These are phyloP conservation scores for Stegodyphus mimosarum DNA, from an alignment of 1,140 invertebrate genomes.

Conservation along the genomic window DNA sequence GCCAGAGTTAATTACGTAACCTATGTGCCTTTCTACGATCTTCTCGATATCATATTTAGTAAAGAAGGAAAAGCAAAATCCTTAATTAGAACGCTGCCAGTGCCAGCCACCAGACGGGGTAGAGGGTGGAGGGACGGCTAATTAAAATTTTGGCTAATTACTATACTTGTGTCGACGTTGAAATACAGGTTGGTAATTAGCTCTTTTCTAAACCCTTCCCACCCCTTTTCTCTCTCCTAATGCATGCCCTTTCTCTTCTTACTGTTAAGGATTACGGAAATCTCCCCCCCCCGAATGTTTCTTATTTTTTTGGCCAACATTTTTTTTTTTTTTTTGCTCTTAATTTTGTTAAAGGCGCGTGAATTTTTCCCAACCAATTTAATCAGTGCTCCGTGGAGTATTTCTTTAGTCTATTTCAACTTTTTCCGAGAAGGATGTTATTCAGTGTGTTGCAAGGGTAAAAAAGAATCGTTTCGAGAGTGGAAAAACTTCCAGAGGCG, in stretches of 20 bases:
- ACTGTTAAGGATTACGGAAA: background rate
- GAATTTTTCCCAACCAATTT: constrained; percentile 10
- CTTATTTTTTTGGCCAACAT: background rate
- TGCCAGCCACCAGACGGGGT: constrained; percentile 13
- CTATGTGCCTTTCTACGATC: constrained; percentile 17
- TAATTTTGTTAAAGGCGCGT: background rate
- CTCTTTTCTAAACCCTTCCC: constrained; percentile 36
- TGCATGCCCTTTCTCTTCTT: constrained; percentile 6
- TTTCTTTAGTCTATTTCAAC: background rate
- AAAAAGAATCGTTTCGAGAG: too few species aligned
- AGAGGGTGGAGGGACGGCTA: constrained; percentile 25
- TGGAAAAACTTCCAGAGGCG: too few species aligned
- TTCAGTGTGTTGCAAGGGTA: too few species aligned
- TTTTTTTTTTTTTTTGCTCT: background rate
- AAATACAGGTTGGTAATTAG: constrained; percentile 57
- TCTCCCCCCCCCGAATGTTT: background rate
- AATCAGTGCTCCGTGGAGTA: constrained; percentile 11
- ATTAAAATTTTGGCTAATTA: constrained; percentile 58
- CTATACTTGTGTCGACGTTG: constrained; percentile 58
- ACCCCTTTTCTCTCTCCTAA: background rate
- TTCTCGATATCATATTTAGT: constrained; percentile 57
- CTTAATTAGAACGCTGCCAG: constrained; percentile 54
- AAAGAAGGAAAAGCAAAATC: constrained; percentile 53
- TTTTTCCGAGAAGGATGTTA: too few species aligned
- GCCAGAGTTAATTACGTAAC: constrained; percentile 37